These are phyloP conservation scores for Leiothrix lutea DNA, from an alignment of 2,113 vertebrate genomes.

Conservation along the genomic window DNA sequence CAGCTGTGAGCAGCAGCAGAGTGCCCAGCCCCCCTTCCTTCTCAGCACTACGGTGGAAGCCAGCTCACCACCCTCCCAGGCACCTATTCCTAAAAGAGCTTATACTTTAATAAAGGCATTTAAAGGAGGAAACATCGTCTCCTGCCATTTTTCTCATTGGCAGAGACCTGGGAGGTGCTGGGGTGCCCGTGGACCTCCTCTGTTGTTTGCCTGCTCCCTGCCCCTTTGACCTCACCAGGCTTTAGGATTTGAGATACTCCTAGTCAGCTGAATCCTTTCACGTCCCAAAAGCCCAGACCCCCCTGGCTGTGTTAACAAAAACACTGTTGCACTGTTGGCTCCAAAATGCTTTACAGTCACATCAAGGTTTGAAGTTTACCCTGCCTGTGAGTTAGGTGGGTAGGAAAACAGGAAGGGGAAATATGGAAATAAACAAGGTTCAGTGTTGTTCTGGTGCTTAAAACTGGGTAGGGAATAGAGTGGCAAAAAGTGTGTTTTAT, in stretches of 20 bases:
- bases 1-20: too few relatives aligned
- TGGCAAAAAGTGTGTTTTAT: neutral
- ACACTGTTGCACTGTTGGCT: neutral
- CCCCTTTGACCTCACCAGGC: neutral
- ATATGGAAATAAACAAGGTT: neutral
- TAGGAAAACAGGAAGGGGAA: neutral
- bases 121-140: too few relatives aligned
- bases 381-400: neutral
- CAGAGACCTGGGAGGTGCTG: fast-evolving
- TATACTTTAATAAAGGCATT: too few relatives aligned
- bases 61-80: too few relatives aligned
- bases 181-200: neutral
- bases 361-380: neutral
- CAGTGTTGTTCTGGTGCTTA: neutral
- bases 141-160: too few relatives aligned
- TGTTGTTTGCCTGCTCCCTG: neutral
- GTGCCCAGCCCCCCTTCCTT: too few relatives aligned
- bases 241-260: neutral
- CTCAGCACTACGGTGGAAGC: too few relatives aligned
- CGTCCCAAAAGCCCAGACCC: neutral
- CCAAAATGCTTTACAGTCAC: neutral
- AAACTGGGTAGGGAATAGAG: neutral
- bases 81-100: too few relatives aligned
- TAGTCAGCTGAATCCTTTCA: slow-evolving; percentile 36
- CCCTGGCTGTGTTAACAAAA: neutral